Percentiles rank a stretch among this genome's conserved stretches.
Evolutionary conservation across 2,888 invertebrate genomes (phyloP).

Genomic region (Netelia melanura): DNA sequence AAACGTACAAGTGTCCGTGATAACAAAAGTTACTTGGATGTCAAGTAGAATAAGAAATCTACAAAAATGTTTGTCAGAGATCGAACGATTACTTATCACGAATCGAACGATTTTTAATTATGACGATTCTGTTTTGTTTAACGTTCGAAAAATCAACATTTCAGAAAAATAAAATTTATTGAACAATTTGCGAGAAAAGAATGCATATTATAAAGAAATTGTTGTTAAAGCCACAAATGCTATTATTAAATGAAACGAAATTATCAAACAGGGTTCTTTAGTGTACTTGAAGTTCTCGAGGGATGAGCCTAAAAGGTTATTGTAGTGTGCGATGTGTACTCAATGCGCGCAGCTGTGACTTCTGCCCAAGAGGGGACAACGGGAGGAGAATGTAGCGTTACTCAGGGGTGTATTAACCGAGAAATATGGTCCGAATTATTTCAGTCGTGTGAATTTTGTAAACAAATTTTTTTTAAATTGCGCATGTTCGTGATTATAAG

Average conservation of each 20-base stretch:
- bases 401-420: conserved; percentile 51
- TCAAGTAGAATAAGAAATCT: no score
- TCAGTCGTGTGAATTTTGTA: conserved; percentile 4
- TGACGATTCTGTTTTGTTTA: no score
- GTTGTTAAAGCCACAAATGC: no score
- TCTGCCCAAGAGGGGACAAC: conserved; percentile 50
- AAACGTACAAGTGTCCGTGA: neutral
- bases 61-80: no score
- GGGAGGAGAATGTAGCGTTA: conserved; percentile 26
- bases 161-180: no score
- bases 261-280: neutral
- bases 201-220: no score
- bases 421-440: neutral
- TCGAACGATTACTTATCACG: no score
- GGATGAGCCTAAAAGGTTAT: conserved; percentile 7
- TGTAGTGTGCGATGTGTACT: conserved; percentile 24
- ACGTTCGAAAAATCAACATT: no score
- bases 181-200: no score
- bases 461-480: neutral
- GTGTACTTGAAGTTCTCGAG: neutral
- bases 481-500: neutral
- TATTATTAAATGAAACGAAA: neutral
- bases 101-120: no score
- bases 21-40: no score
- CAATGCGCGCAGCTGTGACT: conserved; percentile 66